Evolutionary conservation across 2,888 invertebrate genomes (phyloP), one percentile per base, ranked within the genome.

Genomic region (Drosophila mettleri): DNA sequence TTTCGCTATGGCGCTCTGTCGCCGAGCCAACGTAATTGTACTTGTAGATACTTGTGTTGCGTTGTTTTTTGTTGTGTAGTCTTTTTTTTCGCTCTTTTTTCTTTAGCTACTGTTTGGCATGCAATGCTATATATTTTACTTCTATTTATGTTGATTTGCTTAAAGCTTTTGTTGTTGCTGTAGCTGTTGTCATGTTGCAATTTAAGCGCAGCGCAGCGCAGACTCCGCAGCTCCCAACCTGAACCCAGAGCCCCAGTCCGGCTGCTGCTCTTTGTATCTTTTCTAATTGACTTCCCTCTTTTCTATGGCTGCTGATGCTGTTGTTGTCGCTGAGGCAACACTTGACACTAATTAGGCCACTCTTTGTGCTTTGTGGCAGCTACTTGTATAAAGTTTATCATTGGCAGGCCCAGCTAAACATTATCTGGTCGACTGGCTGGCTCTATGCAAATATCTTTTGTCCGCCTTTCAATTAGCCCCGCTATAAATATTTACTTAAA

Each of bases 201-300:
- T 67, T 64, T 59, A 64, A 63, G 54, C 66, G 55, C 65, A 55
- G 24, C 55, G 68, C 69, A 60, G 61, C 54, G 46, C 62, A 74
- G 74, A 78, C 74, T 69, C 60, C 63, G 18, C n/a, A n/a, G n/a
- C n/a, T n/a, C n/a, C n/a, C n/a, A 54, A 46, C 36, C 53, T 39
- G 51, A 60, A 61, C 36, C 51, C 41, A 33, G 12, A 45, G 51
- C 33, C 38, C 24, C 34, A 38, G 33, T 41, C 31, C 38, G 38
- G 31, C 53, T 65, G 53, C 62, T 67, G 53, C 62, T 86, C 74
- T 86, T 80, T 84, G 87, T 71, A 74, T 76, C 69, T 88, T 77
- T 87, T 87, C 89, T 89, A 85, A 85, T 85, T 85, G 87, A 85
- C 89, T 85, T 85, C 88, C 89, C 89, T 80, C 86, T 87, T 88